Evolutionary conservation across 2,113 vertebrate species (phyloP).

Genomic region (Thalassoma bifasciatum): DNA sequence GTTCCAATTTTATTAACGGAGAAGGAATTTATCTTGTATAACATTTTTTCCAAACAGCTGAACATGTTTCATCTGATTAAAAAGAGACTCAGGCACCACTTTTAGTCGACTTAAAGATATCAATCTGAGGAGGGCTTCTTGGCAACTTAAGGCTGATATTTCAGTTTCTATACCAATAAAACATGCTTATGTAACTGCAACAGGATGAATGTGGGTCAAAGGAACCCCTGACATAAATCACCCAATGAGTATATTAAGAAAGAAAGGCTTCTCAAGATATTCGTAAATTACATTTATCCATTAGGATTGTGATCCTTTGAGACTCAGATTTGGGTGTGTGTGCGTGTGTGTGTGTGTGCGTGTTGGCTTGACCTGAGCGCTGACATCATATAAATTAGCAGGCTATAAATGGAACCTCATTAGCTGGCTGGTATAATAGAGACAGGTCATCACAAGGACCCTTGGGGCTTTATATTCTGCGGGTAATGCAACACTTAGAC

Average conservation of each 20-base stretch:
- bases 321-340: constrained; percentile 29
- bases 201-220: constrained; percentile 48
- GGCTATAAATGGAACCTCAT: constrained; percentile 81
- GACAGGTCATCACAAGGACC: constrained; percentile 55
- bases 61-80: neutral
- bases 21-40: too few relatives aligned
- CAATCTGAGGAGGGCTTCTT: neutral
- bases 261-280: constrained; percentile 56
- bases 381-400: constrained; percentile 79
- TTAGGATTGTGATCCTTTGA: constrained; percentile 50
- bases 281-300: constrained; percentile 57
- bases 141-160: constrained; percentile 6
- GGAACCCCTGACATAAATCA: constrained; percentile 45
- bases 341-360: constrained; percentile 43
- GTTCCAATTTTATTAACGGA: neutral
- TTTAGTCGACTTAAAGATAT: neutral
- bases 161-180: neutral
- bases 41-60: too few relatives aligned
- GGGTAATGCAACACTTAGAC: constrained; percentile 58
- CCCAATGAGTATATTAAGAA: constrained; percentile 29
- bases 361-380: constrained; percentile 67
- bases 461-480: constrained; percentile 49
- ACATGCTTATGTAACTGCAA: constrained; percentile 32
- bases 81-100: neutral
- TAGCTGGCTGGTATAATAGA: constrained; percentile 72